Evolutionary conservation across 1,140 invertebrate species (phyloP), one percentile per base, ranked within the genome.

Genomic region (Ganaspis sp.): DNA sequence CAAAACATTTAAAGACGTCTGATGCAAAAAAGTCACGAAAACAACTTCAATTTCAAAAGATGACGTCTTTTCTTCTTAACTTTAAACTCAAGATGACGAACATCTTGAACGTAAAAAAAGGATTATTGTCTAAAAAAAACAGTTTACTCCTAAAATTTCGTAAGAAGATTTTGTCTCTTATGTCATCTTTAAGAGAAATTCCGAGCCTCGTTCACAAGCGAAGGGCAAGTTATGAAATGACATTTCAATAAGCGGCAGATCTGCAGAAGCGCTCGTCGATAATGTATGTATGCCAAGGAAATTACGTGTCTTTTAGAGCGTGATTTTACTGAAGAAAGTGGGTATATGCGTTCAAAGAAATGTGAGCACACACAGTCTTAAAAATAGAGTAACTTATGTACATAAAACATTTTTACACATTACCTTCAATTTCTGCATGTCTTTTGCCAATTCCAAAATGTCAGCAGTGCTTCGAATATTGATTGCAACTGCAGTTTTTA

Each of bases 401-500:
- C 5, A 19, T 64, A 21, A 70, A 70, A 72, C 38, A 72, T 45
- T 64, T 23, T 70, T 73, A 37, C 5, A 26, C 72, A 79, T 86
- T 83, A 92, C 92, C 89, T 91, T 88, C 12, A 93, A 81, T 4
- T 91, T 87, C 38, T 86, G 87, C 90, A 93, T 92, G 69, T 90
- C 86, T 81, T 91, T 89, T n/a, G 90, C 89, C 15, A 93, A 82
- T 23, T 89, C 85, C 1, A 93, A 81, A 6, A 93, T 77, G 64
- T 94, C 93, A 75, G 92, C 88, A 0, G 94, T 94, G 0, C 94
- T 94, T 38, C 93, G 86, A 0, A 95, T 93, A 85, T 96, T 96
- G 72, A 95, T 94, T 12, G 91, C 87, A 64, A 29, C 58, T 1
- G 94, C 94, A 0, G 91, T 89, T 75, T 92, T 92, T 11, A 95